Base-by-base conservation (phyloP, 2,888 invertebrate species). In the Gnatocerus cornutus region DNA sequence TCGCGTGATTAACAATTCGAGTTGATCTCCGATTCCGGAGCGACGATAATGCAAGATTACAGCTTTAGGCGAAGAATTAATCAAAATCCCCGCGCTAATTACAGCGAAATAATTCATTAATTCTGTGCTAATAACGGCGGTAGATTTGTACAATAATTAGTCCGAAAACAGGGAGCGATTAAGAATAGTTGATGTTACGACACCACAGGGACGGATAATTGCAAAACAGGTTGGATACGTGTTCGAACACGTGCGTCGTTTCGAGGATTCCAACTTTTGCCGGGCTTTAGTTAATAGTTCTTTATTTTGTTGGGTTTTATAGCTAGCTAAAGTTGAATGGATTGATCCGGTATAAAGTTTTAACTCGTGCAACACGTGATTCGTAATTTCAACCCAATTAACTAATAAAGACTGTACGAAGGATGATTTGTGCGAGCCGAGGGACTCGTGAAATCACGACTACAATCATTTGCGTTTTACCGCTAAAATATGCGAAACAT, bases 261-360 rank as follows among this genome's bases (percentile, higher is more conserved):
- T 70, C 74, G 73, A 79, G 76, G 73, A 75, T 73, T 77, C 73
- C 74, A 80, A 81, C 77, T 81, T 81, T 79, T 77, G 72, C 73
- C 74, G 68, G 74, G 78, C 80, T 81, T 78, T 79, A 77, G 79
- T 79, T 81, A 80, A 81, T 79, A 80, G 80, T 80, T 78, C 79
- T 79, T 80, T 81, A 80, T 80, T 81, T 80, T 77, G 79, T 80
- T 78, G 71, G 77, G 78, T 77, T 80, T 80, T 80, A 79, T 76
- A 73, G 76, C 74, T 73, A 74, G 73, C 74, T 72, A 73, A 71
- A 71, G 71, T 75, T 73, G 74, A 71, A 75, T 66, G 74, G 77
- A 80, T 80, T 80, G 79, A 81, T 80, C 78, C 74, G 75, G 72
- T 76, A 77, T 74, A 78, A 79, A 80, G 68, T 79, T 80, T 76